Percentiles rank a stretch among this genome's conserved stretches.
phyloP scores from a whole-genome alignment of 2,113 vertebrate genomes.

The Lonchura striata region DNA sequence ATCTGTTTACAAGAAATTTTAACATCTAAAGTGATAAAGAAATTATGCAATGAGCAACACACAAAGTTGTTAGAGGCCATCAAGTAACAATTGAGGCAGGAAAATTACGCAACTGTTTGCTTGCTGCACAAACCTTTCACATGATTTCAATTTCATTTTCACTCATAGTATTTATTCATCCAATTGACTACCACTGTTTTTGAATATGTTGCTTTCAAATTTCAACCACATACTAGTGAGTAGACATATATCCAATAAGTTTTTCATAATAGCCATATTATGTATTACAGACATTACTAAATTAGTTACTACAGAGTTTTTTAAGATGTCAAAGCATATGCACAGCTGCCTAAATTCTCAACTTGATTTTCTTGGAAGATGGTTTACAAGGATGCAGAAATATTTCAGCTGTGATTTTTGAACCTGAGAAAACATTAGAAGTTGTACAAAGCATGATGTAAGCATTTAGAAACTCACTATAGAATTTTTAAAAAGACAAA shows the following conservation, averaged over 20 bases:
- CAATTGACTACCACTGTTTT: not conserved
- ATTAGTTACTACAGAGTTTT: not conserved
- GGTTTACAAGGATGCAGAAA: not conserved
- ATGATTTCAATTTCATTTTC: not conserved
- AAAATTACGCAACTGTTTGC: not conserved
- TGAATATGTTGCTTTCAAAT: not conserved
- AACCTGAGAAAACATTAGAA: not conserved
- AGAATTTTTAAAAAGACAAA: not conserved
- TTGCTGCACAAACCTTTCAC: not conserved
- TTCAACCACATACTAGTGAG: not conserved
- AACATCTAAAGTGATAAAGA: not conserved
- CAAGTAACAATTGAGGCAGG: not conserved
- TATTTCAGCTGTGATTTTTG: not conserved
- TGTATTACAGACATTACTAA: not conserved
- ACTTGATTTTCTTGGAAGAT: not conserved
- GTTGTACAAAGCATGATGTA: not conserved
- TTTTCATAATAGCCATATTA: not conserved
- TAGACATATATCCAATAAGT: not conserved
- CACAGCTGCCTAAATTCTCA: not conserved
- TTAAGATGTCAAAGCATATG: not conserved
- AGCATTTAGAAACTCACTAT: not conserved
- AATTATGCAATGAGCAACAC: not conserved
- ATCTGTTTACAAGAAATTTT: not conserved
- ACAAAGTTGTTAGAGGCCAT: not conserved
- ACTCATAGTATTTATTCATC: not conserved